Conservation (phyloP, 1,140 invertebrate genomes). For the Orussus abietinus region DNA sequence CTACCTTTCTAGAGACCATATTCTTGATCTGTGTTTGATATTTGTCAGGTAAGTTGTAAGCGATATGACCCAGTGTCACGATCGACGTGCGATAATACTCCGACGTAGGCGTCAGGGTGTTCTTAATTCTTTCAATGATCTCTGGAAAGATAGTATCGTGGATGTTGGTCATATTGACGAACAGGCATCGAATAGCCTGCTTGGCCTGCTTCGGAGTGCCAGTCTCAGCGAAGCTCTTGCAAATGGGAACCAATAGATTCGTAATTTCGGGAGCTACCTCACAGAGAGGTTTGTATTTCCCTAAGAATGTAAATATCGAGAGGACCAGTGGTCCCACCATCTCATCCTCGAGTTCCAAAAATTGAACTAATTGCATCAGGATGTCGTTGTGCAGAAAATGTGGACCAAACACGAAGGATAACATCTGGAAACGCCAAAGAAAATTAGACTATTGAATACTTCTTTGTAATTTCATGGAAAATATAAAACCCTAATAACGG, state of each 20-base stretch:
- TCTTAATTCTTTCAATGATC: slow-evolving; percentile 78
- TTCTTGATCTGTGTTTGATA: slow-evolving; percentile 89
- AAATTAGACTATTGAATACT: slow-evolving; percentile 13
- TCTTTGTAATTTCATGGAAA: too few species aligned
- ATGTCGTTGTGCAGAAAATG: slow-evolving; percentile 88
- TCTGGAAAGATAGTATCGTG: slow-evolving; percentile 79
- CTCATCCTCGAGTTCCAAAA: slow-evolving; percentile 78
- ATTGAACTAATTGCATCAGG: slow-evolving; percentile 71
- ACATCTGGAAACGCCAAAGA: slow-evolving; percentile 51
- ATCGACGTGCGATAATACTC: slow-evolving; percentile 89
- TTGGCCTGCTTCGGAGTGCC: slow-evolving; percentile 95
- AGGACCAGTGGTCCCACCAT: slow-evolving; percentile 77
- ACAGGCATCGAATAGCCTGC: slow-evolving; percentile 90
- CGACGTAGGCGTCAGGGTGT: slow-evolving; percentile 72
- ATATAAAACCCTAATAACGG: too few species aligned
- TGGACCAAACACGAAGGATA: slow-evolving; percentile 88
- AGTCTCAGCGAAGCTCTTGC: slow-evolving; percentile 79
- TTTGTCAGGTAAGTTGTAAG: slow-evolving; percentile 83
- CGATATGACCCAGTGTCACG: slow-evolving; percentile 91
- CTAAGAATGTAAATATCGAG: slow-evolving; percentile 81
- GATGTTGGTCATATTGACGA: slow-evolving; percentile 76
- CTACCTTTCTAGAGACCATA: slow-evolving; percentile 86
- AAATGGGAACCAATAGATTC: slow-evolving; percentile 74
- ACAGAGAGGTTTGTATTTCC: slow-evolving; percentile 79
- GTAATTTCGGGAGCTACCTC: slow-evolving; percentile 68